These are phyloP conservation scores for Sitta europaea DNA, from an alignment of 2,113 vertebrate genomes.

Conservation along the genomic window DNA sequence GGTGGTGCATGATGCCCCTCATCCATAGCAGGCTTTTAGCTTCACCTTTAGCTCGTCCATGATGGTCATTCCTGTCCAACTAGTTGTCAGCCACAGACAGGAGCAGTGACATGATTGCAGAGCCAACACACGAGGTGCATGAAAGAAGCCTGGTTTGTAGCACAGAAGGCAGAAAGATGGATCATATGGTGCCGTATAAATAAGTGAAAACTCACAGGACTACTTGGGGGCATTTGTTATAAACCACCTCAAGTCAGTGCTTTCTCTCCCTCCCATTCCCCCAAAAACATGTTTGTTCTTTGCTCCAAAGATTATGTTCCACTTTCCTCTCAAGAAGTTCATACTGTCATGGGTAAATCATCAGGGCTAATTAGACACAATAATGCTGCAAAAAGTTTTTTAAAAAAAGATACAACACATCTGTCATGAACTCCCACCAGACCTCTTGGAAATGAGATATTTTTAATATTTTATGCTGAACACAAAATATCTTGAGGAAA, in stretches of 20 bases:
- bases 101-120: constrained; percentile 10
- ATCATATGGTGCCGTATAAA: constrained; percentile 67
- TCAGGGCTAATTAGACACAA: constrained; percentile 72
- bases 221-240: constrained; percentile 52
- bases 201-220: constrained; percentile 60
- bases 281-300: constrained; percentile 44
- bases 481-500: constrained; percentile 76
- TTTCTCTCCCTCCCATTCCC: neutral
- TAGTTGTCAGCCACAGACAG: neutral
- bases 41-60: constrained; percentile 10
- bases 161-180: constrained; percentile 54
- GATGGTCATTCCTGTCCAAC: constrained; percentile 25
- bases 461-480: constrained; percentile 81
- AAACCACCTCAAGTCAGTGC: constrained; percentile 35
- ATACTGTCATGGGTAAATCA: constrained; percentile 70
- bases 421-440: constrained; percentile 78
- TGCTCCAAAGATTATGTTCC: constrained; percentile 50
- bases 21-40: constrained; percentile 2
- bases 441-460: constrained; percentile 74
- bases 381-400: constrained; percentile 54
- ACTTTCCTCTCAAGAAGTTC: constrained; percentile 67
- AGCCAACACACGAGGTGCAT: neutral
- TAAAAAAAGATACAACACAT: constrained; percentile 56
- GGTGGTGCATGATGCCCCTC: neutral
- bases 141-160: constrained; percentile 26